Conservation (phyloP, 1,140 invertebrate species). For the Copidosoma floridanum region DNA sequence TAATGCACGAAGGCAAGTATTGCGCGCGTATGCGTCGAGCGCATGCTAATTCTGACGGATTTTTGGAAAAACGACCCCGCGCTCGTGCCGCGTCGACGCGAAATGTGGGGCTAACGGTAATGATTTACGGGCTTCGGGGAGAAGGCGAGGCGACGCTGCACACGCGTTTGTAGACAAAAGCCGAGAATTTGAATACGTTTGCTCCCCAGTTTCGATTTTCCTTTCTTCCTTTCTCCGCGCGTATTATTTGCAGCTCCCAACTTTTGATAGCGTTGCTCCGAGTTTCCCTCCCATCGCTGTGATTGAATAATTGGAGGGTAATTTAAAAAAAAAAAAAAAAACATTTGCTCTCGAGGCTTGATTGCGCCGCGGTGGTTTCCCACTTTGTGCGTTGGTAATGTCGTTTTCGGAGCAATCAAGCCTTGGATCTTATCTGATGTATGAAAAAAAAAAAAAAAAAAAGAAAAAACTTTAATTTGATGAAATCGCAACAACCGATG, state of each 20-base stretch:
- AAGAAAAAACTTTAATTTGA: constrained; percentile 24
- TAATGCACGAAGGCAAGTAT: background rate
- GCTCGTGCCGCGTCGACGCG: background rate
- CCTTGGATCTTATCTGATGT: background rate
- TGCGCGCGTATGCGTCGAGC: background rate
- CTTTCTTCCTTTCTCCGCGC: background rate
- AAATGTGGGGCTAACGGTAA: constrained; percentile 20
- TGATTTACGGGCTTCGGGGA: constrained; percentile 37
- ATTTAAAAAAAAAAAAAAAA: too few species aligned
- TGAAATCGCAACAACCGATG: too few species aligned
- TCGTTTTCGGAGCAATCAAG: too few species aligned
- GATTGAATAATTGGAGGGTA: constrained; percentile 8
- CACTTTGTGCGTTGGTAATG: too few species aligned
- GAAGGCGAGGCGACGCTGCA: background rate
- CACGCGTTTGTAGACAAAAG: constrained; percentile 25
- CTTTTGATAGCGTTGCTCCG: too few species aligned
- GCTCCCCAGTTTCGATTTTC: constrained; percentile 19
- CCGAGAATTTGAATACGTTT: constrained; percentile 25
- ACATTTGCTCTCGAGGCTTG: too few species aligned
- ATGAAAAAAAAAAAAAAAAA: constrained; percentile 4
- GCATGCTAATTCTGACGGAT: constrained; percentile 55
- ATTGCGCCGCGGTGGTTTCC: too few species aligned
- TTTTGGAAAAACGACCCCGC: constrained; percentile 44
- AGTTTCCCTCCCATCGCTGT: too few species aligned
- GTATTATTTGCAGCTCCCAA: constrained; percentile 28